Conservation (phyloP, 2,797 vertebrate genomes). For the Limnodromus scolopaceus region DNA sequence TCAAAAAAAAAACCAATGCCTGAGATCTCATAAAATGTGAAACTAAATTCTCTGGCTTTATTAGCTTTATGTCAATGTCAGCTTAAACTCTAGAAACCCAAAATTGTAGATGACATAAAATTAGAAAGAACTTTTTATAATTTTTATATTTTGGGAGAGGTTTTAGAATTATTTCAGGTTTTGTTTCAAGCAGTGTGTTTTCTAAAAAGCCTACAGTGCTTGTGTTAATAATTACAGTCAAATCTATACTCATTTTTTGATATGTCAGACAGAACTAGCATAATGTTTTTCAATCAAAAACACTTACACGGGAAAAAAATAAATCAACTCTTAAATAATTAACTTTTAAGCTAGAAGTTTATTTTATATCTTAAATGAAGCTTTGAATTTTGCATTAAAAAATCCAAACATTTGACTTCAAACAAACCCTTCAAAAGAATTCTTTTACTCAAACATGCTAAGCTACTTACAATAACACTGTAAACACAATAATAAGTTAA, state of each 20-base stretch:
- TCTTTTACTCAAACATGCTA: neutral
- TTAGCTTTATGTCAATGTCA: neutral
- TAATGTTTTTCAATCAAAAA: neutral
- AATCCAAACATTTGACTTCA: neutral
- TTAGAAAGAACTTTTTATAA: neutral
- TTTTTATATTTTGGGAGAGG: neutral
- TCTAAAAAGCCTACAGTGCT: neutral
- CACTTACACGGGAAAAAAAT: neutral
- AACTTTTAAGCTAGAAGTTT: neutral
- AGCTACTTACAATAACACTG: neutral
- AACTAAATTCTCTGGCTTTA: neutral
- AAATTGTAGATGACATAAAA: neutral
- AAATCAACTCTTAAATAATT: neutral
- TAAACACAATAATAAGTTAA: neutral
- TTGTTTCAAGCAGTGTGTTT: neutral
- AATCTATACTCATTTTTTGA: neutral
- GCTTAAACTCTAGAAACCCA: neutral
- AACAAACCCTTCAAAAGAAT: neutral
- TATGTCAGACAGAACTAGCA: neutral
- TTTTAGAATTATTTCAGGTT: neutral
- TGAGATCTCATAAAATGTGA: neutral
- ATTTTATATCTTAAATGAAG: neutral
- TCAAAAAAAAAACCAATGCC: rapidly evolving
- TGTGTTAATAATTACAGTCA: neutral
- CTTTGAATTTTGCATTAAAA: neutral